Percentiles rank a stretch among this genome's conserved stretches.
Conservation (phyloP, 2,888 invertebrate species). For the Gari tellinella region DNA sequence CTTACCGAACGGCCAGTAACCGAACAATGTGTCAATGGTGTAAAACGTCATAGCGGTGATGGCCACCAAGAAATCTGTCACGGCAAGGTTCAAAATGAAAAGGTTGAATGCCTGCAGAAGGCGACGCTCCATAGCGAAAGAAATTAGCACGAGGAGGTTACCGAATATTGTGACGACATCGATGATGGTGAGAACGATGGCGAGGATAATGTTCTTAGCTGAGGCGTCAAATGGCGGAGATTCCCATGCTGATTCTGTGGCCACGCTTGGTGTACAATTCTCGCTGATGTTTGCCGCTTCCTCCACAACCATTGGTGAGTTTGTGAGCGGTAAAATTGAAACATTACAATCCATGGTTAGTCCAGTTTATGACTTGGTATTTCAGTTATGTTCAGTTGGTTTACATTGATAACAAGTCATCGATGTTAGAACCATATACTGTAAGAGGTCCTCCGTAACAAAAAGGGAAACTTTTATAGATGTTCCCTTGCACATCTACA, state of each 20-base stretch:
- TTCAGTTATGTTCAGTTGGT: too few relatives aligned
- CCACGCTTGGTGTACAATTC: background rate
- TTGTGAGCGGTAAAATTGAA: too few relatives aligned
- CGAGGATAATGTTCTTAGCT: constrained; percentile 54
- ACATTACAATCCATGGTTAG: too few relatives aligned
- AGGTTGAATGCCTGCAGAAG: constrained; percentile 82
- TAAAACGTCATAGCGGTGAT: constrained; percentile 83
- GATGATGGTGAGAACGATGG: constrained; percentile 65
- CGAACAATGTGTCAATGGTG: constrained; percentile 80
- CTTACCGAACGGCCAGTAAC: constrained; percentile 82
- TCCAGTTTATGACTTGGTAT: too few relatives aligned
- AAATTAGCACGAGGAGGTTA: constrained; percentile 81
- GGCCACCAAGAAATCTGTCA: constrained; percentile 82
- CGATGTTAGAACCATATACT: too few relatives aligned
- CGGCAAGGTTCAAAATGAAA: constrained; percentile 72
- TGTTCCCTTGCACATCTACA: too few relatives aligned
- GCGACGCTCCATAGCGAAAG: constrained; percentile 77
- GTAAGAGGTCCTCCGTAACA: too few relatives aligned
- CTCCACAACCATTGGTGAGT: too few relatives aligned
- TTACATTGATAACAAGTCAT: too few relatives aligned
- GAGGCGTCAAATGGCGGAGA: constrained; percentile 48
- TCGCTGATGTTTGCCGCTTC: too few relatives aligned
- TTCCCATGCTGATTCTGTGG: constrained; percentile 11
- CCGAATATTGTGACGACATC: constrained; percentile 78
- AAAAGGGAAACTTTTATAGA: too few relatives aligned